Evolutionary conservation across 2,797 vertebrate genomes (phyloP).

Genomic region (Merluccius polli): DNA sequence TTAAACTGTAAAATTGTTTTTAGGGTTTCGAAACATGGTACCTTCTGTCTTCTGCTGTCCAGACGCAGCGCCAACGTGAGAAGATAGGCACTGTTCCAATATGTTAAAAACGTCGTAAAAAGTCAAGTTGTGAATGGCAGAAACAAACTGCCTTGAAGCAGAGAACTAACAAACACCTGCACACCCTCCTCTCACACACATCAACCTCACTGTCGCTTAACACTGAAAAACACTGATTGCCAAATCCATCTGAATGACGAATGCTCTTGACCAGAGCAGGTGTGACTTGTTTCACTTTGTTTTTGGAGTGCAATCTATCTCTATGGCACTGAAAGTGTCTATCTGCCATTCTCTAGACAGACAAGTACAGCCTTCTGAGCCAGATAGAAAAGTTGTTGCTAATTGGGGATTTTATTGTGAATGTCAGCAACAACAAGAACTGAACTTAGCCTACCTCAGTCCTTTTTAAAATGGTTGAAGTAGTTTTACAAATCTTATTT

Average conservation of each 20-base stretch:
- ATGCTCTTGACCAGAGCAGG: neutral
- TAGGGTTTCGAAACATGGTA: no score
- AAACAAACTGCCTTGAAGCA: neutral
- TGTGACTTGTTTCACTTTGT: neutral
- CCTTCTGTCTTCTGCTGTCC: no score
- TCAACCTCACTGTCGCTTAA: neutral
- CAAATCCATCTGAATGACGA: slow-evolving; percentile 1
- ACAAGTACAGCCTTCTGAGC: neutral
- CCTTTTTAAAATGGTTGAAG: neutral
- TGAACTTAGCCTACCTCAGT: neutral
- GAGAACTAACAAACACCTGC: neutral
- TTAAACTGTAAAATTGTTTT: neutral
- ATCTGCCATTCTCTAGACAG: neutral
- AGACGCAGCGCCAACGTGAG: no score
- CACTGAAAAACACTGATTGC: slow-evolving; percentile 1
- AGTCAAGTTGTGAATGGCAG: no score
- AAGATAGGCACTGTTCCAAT: no score
- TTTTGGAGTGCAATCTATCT: neutral
- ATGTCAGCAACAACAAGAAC: neutral
- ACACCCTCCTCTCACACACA: neutral
- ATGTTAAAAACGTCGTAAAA: no score
- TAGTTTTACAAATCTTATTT: neutral
- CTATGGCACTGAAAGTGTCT: neutral
- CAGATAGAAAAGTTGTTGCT: neutral
- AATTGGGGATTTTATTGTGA: neutral